Percentiles rank a stretch among this genome's conserved stretches.
Conservation (phyloP, 2,797 vertebrate genomes). For the Nyctibius grandis region DNA sequence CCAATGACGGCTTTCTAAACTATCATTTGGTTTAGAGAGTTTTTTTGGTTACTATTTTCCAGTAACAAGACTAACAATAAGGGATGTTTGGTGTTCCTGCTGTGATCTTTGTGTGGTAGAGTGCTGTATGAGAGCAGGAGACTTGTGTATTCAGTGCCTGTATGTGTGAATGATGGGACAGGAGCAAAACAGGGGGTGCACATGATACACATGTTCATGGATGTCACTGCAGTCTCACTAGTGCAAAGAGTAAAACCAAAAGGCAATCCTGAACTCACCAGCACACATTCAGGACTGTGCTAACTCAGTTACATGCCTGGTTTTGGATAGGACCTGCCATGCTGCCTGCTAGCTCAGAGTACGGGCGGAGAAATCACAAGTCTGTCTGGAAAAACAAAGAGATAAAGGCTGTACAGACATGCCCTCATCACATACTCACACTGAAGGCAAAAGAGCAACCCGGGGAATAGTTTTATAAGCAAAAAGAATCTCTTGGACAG, state of each 20-base stretch:
- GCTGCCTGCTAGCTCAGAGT: not conserved
- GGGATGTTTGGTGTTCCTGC: not conserved
- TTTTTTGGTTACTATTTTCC: too few species aligned
- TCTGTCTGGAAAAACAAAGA: not conserved
- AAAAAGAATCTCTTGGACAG: not conserved
- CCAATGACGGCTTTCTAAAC: too few species aligned
- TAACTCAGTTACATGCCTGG: not conserved
- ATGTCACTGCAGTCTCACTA: not conserved
- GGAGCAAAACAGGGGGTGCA: not conserved
- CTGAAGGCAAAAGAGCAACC: not conserved
- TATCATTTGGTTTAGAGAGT: too few species aligned
- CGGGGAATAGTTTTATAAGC: not conserved
- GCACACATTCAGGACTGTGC: not conserved
- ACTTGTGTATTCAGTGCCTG: not conserved
- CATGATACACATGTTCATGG: rapidly evolving
- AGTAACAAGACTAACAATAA: not conserved
- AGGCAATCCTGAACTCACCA: not conserved
- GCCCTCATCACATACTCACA: not conserved
- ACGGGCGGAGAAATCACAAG: not conserved
- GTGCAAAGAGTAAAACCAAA: not conserved
- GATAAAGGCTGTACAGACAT: not conserved
- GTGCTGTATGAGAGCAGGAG: not conserved
- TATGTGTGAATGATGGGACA: not conserved
- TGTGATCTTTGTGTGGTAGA: not conserved
- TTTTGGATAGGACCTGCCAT: not conserved